Percentiles rank a stretch among this genome's conserved stretches.
Evolutionary conservation across 2,888 invertebrate species (phyloP).

Genomic region (Baccha elongata): DNA sequence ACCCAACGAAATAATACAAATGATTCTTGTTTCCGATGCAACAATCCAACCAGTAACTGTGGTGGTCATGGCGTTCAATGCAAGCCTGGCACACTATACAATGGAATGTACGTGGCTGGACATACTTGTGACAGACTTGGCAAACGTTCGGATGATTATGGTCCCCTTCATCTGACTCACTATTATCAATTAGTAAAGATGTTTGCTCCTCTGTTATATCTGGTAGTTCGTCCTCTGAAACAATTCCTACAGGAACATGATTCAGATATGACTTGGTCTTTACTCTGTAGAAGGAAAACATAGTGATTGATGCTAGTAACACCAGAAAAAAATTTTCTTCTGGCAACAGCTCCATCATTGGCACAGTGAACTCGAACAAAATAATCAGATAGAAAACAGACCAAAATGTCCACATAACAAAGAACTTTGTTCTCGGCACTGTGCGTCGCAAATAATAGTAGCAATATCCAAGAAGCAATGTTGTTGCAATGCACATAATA

Average conservation of each 20-base stretch:
- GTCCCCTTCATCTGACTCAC: slow-evolving; percentile 77
- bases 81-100: slow-evolving; percentile 93
- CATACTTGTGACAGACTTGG: slow-evolving; percentile 85
- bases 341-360: slow-evolving; percentile 87
- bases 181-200: slow-evolving; percentile 77
- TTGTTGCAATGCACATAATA: slow-evolving; percentile 78
- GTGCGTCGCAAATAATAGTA: slow-evolving; percentile 77
- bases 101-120: slow-evolving; percentile 89
- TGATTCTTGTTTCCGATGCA: slow-evolving; percentile 93
- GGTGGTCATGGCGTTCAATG: slow-evolving; percentile 89
- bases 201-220: slow-evolving; percentile 79
- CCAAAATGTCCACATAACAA: slow-evolving; percentile 88
- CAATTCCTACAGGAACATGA: slow-evolving; percentile 78
- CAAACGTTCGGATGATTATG: slow-evolving; percentile 82
- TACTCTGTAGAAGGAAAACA: slow-evolving; percentile 77
- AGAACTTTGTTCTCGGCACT: slow-evolving; percentile 86
- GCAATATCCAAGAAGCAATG: slow-evolving; percentile 77
- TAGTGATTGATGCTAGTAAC: slow-evolving; percentile 75
- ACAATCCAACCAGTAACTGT: slow-evolving; percentile 93
- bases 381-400: slow-evolving; percentile 86
- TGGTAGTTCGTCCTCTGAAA: slow-evolving; percentile 79
- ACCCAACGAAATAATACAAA: slow-evolving; percentile 87
- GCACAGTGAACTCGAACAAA: slow-evolving; percentile 89
- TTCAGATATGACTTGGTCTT: slow-evolving; percentile 78
- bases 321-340: slow-evolving; percentile 86